Base-by-base conservation (phyloP, 2,797 vertebrate species). In the Protosalanx chinensis region DNA sequence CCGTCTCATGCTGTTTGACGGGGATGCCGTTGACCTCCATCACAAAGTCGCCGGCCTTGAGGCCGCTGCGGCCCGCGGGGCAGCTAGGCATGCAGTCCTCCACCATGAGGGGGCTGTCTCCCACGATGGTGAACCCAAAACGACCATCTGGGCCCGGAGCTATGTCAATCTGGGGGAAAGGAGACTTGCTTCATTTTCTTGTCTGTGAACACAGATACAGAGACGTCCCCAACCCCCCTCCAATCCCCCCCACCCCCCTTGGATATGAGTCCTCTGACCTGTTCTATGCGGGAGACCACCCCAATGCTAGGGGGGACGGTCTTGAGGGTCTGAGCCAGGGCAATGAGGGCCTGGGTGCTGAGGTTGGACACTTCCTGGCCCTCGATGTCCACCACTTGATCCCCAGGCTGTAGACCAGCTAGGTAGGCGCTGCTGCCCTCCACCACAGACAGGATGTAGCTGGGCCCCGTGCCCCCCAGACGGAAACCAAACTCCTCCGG, bases 341-440 rank as follows among this genome's bases (percentile, higher is more conserved):
- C 89, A 2, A 94, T 84, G 8, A 99, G 90, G 0, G 91, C 92
- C 59, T 95, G 90, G 0, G 88, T 89, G 88, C 92, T 94, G 85
- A 99, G 90, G n/a, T 93, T 88, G 16, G 94, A 94, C 74, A 97
- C 97, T 0, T 95, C 94, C 81, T 95, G 94, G 0, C 97, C 97
- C 70, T 99, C 97, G 1, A 99, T 91, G 88, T 99, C 97, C 90
- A 99, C 91, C 81, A 99, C 95, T 86, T 99, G 95, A 73, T 99
- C 97, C 0, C 97, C 97, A 0, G 95, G 95, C 79, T 92, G 93
- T 79, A 99, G 90, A 4, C 97, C 97, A 0, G 96, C 98, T 13
- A 90, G 87, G 37, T 93, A 94, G 1, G 97, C 97, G 0, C 95
- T 96, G 83, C 97, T 98, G 71, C 96, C 95, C 76, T 97, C 93